Evolutionary conservation across 1,140 invertebrate genomes (phyloP).

Genomic region (Steinernema khuongi): DNA sequence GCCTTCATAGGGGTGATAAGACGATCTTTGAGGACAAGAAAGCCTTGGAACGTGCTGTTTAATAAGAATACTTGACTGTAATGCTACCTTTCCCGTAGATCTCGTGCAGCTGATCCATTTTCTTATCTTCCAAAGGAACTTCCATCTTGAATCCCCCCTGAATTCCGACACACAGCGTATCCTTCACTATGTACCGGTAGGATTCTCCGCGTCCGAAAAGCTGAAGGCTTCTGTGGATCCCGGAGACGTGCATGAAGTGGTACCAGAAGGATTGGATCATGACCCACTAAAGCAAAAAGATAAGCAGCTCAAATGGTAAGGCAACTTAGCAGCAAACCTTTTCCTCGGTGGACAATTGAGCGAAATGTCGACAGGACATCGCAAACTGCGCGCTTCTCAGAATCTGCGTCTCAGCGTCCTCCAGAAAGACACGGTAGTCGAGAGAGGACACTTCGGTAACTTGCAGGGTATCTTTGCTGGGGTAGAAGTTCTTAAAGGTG

Average conservation of each 20-base stretch:
- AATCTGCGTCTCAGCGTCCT: not conserved
- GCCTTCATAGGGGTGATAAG: not conserved
- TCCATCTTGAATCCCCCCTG: not conserved
- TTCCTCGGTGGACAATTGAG: not conserved
- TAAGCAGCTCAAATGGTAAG: not conserved
- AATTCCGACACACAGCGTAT: not conserved
- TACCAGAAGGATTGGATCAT: not conserved
- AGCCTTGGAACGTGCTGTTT: not conserved
- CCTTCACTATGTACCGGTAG: not conserved
- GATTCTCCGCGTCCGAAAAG: not conserved
- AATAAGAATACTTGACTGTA: not conserved
- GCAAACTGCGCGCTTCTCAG: not conserved
- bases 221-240: not conserved
- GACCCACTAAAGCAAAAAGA: not conserved
- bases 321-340: not conserved
- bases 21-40: not conserved
- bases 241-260: not conserved
- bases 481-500: not conserved
- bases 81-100: not conserved
- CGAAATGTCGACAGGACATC: not conserved
- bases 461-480: not conserved
- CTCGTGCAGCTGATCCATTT: not conserved
- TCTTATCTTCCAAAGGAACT: not conserved
- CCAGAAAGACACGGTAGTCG: not conserved
- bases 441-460: not conserved